Conservation (phyloP, 2,888 invertebrate species). For the Eremobia ochroleuca region DNA sequence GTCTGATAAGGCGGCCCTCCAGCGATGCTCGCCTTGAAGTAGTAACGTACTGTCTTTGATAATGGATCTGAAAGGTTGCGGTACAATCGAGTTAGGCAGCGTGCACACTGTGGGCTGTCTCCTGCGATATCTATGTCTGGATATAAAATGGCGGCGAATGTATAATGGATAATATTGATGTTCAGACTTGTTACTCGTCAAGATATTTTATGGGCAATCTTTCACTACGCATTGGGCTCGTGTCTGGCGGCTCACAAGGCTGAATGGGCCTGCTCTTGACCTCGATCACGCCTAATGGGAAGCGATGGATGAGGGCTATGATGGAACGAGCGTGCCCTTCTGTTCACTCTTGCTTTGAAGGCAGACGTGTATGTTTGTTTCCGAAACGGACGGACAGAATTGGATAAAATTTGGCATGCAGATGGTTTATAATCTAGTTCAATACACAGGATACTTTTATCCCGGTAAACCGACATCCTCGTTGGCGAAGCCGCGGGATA, state of each 20-base stretch:
- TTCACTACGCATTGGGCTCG: neutral
- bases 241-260: neutral
- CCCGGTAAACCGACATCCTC: neutral
- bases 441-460: neutral
- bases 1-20: slow-evolving; percentile 75
- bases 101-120: slow-evolving; percentile 50
- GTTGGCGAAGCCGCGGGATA: neutral
- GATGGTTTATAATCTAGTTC: neutral
- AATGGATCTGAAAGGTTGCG: slow-evolving; percentile 75
- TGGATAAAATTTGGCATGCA: neutral
- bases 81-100: slow-evolving; percentile 63
- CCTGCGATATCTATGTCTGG: slow-evolving; percentile 15
- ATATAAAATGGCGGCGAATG: slow-evolving; percentile 32
- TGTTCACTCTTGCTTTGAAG: too few relatives aligned
- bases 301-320: too few relatives aligned
- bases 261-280: too few relatives aligned
- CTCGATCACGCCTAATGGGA: too few relatives aligned
- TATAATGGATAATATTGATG: slow-evolving; percentile 18
- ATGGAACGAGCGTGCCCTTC: too few relatives aligned
- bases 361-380: too few relatives aligned
- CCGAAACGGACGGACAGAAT: neutral
- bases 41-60: slow-evolving; percentile 77
- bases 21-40: slow-evolving; percentile 73
- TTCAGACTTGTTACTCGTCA: slow-evolving; percentile 7
- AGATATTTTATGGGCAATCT: slow-evolving; percentile 3